phyloP scores from a whole-genome alignment of 2,888 invertebrate species.

The Hydroisotoma schaefferi region DNA sequence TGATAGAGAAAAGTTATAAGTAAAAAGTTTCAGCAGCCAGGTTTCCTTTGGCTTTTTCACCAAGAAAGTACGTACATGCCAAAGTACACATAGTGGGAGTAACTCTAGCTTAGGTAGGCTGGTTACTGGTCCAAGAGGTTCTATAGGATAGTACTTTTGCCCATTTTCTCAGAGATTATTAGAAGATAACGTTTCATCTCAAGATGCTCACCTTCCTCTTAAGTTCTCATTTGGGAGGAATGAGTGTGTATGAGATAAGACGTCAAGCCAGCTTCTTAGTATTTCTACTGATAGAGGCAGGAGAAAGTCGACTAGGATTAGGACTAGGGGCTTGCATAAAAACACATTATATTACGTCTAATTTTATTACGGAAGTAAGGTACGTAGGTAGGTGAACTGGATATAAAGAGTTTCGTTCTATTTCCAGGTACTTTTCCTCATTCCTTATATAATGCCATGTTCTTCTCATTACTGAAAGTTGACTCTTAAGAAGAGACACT shows the following conservation, averaged over 20 bases:
- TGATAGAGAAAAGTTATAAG: slow-evolving; percentile 13
- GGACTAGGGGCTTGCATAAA: no score
- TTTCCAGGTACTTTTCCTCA: no score
- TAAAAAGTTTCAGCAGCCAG: neutral
- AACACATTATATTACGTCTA: no score
- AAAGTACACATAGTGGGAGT: no score
- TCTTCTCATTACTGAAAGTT: neutral
- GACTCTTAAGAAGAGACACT: neutral
- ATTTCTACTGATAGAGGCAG: no score
- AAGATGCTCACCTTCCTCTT: slow-evolving; percentile 16
- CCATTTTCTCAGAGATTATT: slow-evolving; percentile 14
- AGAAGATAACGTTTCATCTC: slow-evolving; percentile 16
- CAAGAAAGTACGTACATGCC: neutral
- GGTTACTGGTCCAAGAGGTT: no score
- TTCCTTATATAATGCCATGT: no score
- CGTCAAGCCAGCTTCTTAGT: slow-evolving; percentile 24
- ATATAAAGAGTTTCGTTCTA: no score
- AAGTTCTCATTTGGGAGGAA: slow-evolving; percentile 13
- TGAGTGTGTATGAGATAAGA: slow-evolving; percentile 36
- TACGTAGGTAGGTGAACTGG: no score
- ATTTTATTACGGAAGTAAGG: no score
- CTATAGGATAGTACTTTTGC: neutral
- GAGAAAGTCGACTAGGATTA: no score
- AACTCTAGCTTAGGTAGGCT: no score
- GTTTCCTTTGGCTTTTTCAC: neutral